phyloP scores from a whole-genome alignment of 2,888 invertebrate species.

The Ferrisia virgata region DNA sequence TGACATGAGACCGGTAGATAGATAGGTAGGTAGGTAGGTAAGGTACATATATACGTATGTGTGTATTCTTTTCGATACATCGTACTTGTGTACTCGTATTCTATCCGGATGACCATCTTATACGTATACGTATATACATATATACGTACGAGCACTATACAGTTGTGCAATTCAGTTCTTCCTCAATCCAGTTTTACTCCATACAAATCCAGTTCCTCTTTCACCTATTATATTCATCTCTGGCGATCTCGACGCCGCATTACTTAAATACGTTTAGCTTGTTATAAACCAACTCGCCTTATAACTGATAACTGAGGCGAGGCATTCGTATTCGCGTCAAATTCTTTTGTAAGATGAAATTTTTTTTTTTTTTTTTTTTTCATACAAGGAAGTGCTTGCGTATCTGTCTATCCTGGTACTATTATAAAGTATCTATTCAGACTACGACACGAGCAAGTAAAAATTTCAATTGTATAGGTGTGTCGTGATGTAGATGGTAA shows the following conservation, averaged over 20 bases:
- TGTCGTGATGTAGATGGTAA: neutral
- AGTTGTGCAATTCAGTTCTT: conserved; percentile 29
- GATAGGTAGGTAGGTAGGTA: too few species aligned
- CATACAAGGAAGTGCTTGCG: neutral
- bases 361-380: too few species aligned
- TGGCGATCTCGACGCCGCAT: neutral
- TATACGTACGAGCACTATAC: too few species aligned
- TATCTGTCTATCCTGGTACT: neutral
- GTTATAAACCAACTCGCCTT: neutral
- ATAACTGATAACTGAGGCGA: neutral
- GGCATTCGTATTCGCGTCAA: too few species aligned
- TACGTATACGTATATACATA: too few species aligned
- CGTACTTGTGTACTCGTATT: neutral
- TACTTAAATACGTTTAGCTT: too few species aligned
- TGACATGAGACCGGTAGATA: conserved; percentile 20
- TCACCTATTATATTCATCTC: conserved; percentile 21
- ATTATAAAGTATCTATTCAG: too few species aligned
- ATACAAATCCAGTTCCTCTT: conserved; percentile 31
- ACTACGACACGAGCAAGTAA: neutral
- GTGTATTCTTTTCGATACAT: neutral
- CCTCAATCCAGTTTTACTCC: conserved; percentile 8
- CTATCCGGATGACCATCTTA: conserved; percentile 18
- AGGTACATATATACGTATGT: too few species aligned
- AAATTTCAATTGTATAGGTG: neutral
- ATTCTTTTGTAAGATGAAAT: neutral